Base-by-base conservation (phyloP, 2,113 vertebrate genomes). In the Platichthys stellatus region DNA sequence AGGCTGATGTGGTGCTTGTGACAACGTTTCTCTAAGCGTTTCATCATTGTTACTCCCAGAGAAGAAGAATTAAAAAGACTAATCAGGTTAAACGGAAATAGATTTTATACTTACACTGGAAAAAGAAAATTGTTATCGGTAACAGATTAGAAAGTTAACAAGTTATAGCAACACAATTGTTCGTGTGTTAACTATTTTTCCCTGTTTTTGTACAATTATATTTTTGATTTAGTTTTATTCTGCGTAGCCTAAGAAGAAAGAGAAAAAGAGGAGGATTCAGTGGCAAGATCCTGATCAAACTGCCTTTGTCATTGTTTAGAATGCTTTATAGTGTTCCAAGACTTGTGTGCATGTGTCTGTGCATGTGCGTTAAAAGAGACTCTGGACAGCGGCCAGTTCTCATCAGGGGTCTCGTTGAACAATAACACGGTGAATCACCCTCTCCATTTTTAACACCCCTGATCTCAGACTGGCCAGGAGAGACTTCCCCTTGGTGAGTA, bases 401-500 rank as follows among this genome's bases (percentile, higher is more conserved):
- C 64, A 89, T 81, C 69, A 81, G 60, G 63, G 73, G 28, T 63
- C 54, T 69, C 28, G 40, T 51, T 54, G 77, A 92, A 92, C 89
- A 92, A 92, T 90, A 83, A 80, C 65, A 45, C 2, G 49, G 70
- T 81, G 65, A 90, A 79, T 87, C 84, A 87, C 68, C 63, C 40
- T 69, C 80, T 74, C 74, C 72, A 62, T 20, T 70, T 89, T 80
- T 76, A 74, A 85, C 65, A 83, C 69, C 70, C 51, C 20, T 51
- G 0, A 26, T 56, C 73, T 58, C 56, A 51, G 61, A 72, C 59
- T 4, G 9, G 21, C 78, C 71, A 65, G 20, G 28, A 59, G 66
- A 72, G 68, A 87, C 79, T 88, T 90, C 86, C 87, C 23, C 23
- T 79, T 17, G 1, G 38, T 73, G 61, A 68, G 86, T 85, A 87